Evolutionary conservation across 2,888 invertebrate species (phyloP).

Genomic region (Hydroisotoma schaefferi): DNA sequence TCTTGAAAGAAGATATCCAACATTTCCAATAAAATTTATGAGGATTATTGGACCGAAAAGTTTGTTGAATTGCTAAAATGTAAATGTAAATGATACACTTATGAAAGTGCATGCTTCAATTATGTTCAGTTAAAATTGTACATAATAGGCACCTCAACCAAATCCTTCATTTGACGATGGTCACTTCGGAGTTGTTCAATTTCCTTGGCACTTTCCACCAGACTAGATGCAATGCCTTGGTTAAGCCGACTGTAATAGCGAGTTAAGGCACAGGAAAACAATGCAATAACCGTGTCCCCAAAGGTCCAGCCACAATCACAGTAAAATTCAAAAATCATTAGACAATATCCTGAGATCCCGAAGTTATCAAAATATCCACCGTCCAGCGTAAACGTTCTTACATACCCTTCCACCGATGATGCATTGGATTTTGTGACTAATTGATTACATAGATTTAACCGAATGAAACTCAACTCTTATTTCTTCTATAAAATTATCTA

Average conservation of each 20-base stretch:
- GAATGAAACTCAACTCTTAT: too few relatives aligned
- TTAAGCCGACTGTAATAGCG: slow-evolving; percentile 29
- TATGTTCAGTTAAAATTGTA: too few relatives aligned
- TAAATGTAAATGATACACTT: background rate
- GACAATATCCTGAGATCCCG: slow-evolving; percentile 4
- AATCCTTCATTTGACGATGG: slow-evolving; percentile 23
- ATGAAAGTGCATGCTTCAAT: background rate
- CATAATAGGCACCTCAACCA: slow-evolving; percentile 37
- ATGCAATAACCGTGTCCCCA: slow-evolving; percentile 24
- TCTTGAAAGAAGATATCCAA: slow-evolving; percentile 28
- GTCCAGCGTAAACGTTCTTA: background rate
- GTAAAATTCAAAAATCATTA: slow-evolving; percentile 25
- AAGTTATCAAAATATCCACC: background rate
- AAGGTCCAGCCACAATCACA: slow-evolving; percentile 40
- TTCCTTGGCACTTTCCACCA: slow-evolving; percentile 8
- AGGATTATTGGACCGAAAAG: slow-evolving; percentile 35
- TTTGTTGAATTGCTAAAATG: slow-evolving; percentile 28
- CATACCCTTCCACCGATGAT: background rate
- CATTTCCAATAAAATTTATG: slow-evolving; percentile 31
- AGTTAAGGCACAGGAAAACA: slow-evolving; percentile 24
- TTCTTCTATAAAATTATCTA: too few relatives aligned
- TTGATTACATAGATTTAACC: too few relatives aligned
- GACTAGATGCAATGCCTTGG: slow-evolving; percentile 12
- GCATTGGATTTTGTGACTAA: background rate
- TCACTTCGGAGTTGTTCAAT: slow-evolving; percentile 31